Evolutionary conservation across 1,140 invertebrate species (phyloP), one percentile per base, ranked within the genome.

Genomic region (Psilanteris sp.): DNA sequence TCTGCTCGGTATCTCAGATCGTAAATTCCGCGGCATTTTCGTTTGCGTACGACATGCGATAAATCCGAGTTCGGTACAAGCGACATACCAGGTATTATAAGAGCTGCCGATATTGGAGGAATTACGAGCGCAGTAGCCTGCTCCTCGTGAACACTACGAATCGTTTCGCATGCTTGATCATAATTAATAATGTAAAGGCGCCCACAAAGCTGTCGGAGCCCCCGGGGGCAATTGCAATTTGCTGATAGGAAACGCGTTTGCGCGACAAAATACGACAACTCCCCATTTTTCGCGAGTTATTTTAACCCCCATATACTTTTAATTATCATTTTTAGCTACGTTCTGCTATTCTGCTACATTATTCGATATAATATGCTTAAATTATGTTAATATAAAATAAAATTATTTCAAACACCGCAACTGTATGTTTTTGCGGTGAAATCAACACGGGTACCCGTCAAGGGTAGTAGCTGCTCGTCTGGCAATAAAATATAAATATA

Each of bases 81-180:
- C 70, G 64, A 74, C 70, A 75, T 74, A 75, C 36, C 39, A 39
- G 54, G 41, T 61, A 70, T 57, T 59, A 75, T 75, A 79, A 72
- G 71, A 66, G 77, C 66, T 72, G 77, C 66, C 72, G 72, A 79
- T 75, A 79, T 79, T 76, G 61, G 61, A 79, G 62, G 52, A 79
- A 79, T 79, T 76, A 79, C 77, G 77, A 73, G 72, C 68, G 62
- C 77, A 27, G 77, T 79, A 79, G 77, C 61, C 22, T 62, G 59
- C 61, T 66, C 16, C 61, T 71, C 61, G 46, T 55, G 66, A 78
- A 74, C 71, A 74, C 22, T 78, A 64, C 77, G 55, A 82, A 83
- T 82, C 80, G 85, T 87, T 82, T 87, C 83, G 85, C 86, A 86
- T 88, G 86, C 85, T 78, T 85, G 85, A 79, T 83, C 82, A 85